Conservation (phyloP, 2,113 vertebrate genomes). For the Xiphias gladius region DNA sequence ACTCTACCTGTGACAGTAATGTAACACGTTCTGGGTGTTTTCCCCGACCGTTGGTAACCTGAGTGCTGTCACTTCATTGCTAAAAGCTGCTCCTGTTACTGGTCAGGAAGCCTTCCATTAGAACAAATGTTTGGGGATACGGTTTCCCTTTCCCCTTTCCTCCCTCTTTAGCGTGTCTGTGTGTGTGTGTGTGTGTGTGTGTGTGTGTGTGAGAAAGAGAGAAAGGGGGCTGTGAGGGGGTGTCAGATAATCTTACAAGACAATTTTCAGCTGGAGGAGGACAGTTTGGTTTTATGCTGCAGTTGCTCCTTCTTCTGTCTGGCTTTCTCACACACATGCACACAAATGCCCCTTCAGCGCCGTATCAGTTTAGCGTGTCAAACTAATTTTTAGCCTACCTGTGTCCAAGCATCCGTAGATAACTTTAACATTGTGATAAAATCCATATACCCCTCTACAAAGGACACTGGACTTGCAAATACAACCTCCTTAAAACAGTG, state of each 20-base stretch:
- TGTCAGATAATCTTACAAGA: constrained; percentile 64
- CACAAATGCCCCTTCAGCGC: constrained; percentile 10
- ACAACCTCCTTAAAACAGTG: neutral
- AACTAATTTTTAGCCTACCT: neutral
- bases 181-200: constrained; percentile 39
- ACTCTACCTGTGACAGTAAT: constrained; percentile 38
- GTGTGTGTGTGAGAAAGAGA: constrained; percentile 7
- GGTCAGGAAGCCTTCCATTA: constrained; percentile 83
- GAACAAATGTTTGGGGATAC: constrained; percentile 77
- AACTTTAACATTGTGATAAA: neutral
- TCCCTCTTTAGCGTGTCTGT: constrained; percentile 51
- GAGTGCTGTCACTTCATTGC: constrained; percentile 70
- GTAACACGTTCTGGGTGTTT: constrained; percentile 69
- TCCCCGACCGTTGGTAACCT: constrained; percentile 69
- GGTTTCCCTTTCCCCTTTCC: constrained; percentile 70
- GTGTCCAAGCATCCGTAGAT: constrained; percentile 23
- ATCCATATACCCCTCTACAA: neutral
- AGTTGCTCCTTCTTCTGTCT: constrained; percentile 49
- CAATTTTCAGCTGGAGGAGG: constrained; percentile 66
- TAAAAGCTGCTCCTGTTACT: constrained; percentile 78
- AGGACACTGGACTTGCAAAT: neutral
- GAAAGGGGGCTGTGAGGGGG: neutral
- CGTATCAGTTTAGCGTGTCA: constrained; percentile 14
- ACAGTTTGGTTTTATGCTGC: constrained; percentile 46
- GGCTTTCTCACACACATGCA: constrained; percentile 9